A percentile compares a stretch with the other conserved stretches of the same genome.
These are phyloP conservation scores for Trididemnum clinides DNA, from an alignment of 23 tunicate species.

Conservation along the genomic window DNA sequence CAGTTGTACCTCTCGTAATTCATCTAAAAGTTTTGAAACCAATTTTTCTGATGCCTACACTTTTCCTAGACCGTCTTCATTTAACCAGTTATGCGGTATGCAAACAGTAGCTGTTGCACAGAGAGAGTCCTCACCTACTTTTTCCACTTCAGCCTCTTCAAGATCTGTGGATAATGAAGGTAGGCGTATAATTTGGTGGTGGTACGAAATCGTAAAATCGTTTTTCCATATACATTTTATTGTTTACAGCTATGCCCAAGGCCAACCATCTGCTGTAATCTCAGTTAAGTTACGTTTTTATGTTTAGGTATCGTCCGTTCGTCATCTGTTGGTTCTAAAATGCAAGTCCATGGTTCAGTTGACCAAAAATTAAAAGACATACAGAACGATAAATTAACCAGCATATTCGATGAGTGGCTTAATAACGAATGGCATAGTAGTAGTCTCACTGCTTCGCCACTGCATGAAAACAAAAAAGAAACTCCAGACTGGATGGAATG, in stretches of 20 bases:
- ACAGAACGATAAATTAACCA: slow-evolving; percentile 46
- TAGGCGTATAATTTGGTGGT: no score
- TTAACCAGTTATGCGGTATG: background rate
- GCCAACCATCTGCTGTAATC: no score
- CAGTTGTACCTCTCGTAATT: no score
- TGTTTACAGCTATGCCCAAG: no score
- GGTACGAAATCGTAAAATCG: no score
- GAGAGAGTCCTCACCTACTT: background rate
- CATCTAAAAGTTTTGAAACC: background rate
- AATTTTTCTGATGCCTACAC: background rate
- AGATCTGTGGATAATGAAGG: no score
- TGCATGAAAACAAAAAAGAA: background rate
- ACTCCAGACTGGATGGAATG: slow-evolving; percentile 47
- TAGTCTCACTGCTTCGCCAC: slow-evolving; percentile 17
- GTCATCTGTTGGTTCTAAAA: slow-evolving; percentile 5
- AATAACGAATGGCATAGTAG: slow-evolving; percentile 28
- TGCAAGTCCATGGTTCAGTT: background rate
- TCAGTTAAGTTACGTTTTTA: no score
- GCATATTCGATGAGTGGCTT: slow-evolving; percentile 62
- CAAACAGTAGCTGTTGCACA: background rate
- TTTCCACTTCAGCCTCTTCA: no score
- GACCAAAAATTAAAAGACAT: background rate
- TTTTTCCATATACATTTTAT: no score
- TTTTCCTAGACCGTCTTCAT: slow-evolving; percentile 36
- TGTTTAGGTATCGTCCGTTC: background rate